Base-by-base conservation (phyloP, 2,888 invertebrate species). In the Acrocyrtus sp. region DNA sequence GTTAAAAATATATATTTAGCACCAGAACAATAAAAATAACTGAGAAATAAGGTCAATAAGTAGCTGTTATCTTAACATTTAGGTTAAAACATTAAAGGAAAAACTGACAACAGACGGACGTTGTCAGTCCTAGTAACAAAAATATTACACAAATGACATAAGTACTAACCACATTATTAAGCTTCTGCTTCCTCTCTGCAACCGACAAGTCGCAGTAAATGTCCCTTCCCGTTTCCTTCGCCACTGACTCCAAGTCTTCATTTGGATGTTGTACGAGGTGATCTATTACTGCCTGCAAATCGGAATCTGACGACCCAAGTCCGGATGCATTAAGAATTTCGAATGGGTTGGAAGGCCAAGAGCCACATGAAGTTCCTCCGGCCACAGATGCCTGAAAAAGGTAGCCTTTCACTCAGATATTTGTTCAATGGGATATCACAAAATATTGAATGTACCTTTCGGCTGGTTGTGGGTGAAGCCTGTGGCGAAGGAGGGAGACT, bases 161-260 rank as follows among this genome's bases (percentile, higher is more conserved):
- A 26, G 56, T 67, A 81, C 87, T 87, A 84, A 96, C 96, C 92
- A 96, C 91, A 60, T 89, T 87, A 85, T 96, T 95, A 79, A 97
- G 93, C 85, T 92, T 92, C 47, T 89, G 88, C 69, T 90, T 88
- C 76, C 92, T 87, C 76, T 91, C 91, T 34, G 88, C 87, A 3
- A 90, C 88, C 21, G 90, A 87, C 80, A 93, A 86, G 80, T 89
- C 87, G 61, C 88, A 87, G 83, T 92, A 96, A 72, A 97, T 89
- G 82, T 90, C 90, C 83, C 90, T 91, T 51, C 96, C 96, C 75
- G 92, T 90, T 83, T 92, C 92, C 85, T 96, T 92, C 19, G 97
- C 96, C 79, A 92, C 89, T 68, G 92, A 92, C 87, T 97, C 94
- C 80, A 96, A 88, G 78, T 91, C 90, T 83, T 95, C 94, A 82